phyloP scores from a whole-genome alignment of 2,888 invertebrate genomes.

The Oligia fasciuncula region DNA sequence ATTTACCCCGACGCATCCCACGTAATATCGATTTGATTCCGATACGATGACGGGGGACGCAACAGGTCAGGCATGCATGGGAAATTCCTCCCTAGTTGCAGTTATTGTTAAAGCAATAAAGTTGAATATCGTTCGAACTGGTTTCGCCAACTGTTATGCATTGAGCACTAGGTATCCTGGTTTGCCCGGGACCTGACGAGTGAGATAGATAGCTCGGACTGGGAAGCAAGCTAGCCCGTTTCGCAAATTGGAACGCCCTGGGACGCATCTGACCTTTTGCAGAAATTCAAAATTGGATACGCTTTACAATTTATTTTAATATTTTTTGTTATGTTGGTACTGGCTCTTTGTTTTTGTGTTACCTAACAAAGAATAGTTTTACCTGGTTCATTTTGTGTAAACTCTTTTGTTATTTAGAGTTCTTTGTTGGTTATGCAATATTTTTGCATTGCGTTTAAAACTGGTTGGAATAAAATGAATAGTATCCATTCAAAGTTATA shows the following conservation, averaged over 20 bases:
- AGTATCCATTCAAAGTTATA: not conserved
- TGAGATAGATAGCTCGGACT: conserved; percentile 79
- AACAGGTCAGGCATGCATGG: conserved; percentile 64
- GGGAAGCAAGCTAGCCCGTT: conserved; percentile 68
- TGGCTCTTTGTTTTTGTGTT: conserved; percentile 40
- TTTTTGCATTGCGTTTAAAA: conserved; percentile 10
- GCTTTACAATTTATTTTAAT: conserved; percentile 50
- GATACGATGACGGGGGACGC: conserved; percentile 64
- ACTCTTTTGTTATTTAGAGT: conserved; percentile 27
- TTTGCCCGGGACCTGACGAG: conserved; percentile 82
- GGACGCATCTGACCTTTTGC: conserved; percentile 76
- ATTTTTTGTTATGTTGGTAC: conserved; percentile 35
- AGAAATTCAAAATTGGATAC: conserved; percentile 64
- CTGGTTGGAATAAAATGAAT: not conserved
- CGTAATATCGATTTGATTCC: conserved; percentile 69
- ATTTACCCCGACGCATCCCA: conserved; percentile 56
- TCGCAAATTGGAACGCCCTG: conserved; percentile 71
- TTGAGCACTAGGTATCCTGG: conserved; percentile 77
- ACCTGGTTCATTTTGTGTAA: conserved; percentile 31
- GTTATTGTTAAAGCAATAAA: conserved; percentile 71
- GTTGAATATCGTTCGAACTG: conserved; percentile 71
- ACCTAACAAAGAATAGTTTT: conserved; percentile 40
- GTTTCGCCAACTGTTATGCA: conserved; percentile 67
- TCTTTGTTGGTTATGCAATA: conserved; percentile 28
- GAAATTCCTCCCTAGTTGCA: conserved; percentile 37